These are phyloP conservation scores for Drosophila phalerata DNA, from an alignment of 2,888 invertebrate species.

Conservation along the genomic window DNA sequence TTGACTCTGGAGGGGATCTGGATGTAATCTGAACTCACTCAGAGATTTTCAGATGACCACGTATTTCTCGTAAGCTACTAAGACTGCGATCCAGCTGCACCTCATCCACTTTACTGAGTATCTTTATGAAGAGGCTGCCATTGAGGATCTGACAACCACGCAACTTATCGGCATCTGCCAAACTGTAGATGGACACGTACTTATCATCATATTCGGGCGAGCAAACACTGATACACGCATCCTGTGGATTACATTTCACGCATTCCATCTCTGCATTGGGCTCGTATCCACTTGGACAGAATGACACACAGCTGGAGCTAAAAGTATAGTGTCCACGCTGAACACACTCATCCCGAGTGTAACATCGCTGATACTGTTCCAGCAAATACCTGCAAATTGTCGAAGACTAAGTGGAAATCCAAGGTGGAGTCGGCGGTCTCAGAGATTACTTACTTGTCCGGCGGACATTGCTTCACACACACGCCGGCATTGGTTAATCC, in stretches of 20 bases:
- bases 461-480: constrained; percentile 89
- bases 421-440: constrained; percentile 2
- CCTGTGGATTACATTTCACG: constrained; percentile 47
- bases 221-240: constrained; percentile 71
- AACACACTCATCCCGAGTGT: constrained; percentile 89
- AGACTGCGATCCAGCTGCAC: constrained; percentile 89
- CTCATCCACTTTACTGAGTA: constrained; percentile 85
- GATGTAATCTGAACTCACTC: constrained; percentile 57
- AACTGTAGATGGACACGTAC: constrained; percentile 86
- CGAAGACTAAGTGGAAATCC: constrained; percentile 32
- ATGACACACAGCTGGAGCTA: constrained; percentile 60
- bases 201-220: constrained; percentile 29
- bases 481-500: constrained; percentile 86
- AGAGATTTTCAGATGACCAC: constrained; percentile 90
- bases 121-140: constrained; percentile 88
- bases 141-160: constrained; percentile 92
- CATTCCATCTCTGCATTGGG: constrained; percentile 48
- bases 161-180: constrained; percentile 89
- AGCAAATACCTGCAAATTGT: constrained; percentile 67
- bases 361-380: constrained; percentile 87
- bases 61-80: constrained; percentile 90
- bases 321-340: constrained; percentile 66
- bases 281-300: constrained; percentile 71
- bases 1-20: background rate
- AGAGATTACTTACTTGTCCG: constrained; percentile 86